Evolutionary conservation across 2,888 invertebrate species (phyloP).

Genomic region (Athalia circularis): DNA sequence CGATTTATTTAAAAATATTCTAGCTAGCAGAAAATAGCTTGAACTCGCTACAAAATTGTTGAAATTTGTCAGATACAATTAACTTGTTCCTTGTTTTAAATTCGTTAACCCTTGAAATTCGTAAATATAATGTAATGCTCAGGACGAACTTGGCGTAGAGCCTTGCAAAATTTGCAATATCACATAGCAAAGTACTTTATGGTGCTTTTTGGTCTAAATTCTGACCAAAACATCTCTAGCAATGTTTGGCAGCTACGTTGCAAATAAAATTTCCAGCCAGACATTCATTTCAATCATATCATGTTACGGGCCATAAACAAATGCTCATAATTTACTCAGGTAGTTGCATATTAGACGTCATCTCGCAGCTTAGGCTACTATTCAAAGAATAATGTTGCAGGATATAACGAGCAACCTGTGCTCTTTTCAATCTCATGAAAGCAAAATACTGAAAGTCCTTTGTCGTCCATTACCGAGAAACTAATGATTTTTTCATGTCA

Average conservation of each 20-base stretch:
- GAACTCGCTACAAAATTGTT: neutral
- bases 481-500: too few relatives aligned
- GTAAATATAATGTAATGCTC: neutral
- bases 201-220: neutral
- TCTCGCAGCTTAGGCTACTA: neutral
- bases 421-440: constrained; percentile 2
- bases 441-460: constrained; percentile 16
- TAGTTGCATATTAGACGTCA: constrained; percentile 2
- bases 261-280: constrained; percentile 10
- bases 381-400: constrained; percentile 9
- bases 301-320: constrained; percentile 15
- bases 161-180: neutral
- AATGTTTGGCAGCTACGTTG: neutral
- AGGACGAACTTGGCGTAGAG: too few relatives aligned
- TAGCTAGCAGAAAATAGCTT: constrained; percentile 25
- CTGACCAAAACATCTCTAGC: neutral
- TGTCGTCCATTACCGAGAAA: too few relatives aligned
- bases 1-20: constrained; percentile 33
- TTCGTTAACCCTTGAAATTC: neutral
- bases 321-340: constrained; percentile 8
- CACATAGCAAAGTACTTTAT: neutral
- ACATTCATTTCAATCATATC: constrained; percentile 12
- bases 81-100: neutral
- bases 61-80: constrained; percentile 8
- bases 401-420: neutral